Evolutionary conservation across 2,113 vertebrate species (phyloP), one percentile per base, ranked within the genome.

Genomic region (Psettodes erumei): DNA sequence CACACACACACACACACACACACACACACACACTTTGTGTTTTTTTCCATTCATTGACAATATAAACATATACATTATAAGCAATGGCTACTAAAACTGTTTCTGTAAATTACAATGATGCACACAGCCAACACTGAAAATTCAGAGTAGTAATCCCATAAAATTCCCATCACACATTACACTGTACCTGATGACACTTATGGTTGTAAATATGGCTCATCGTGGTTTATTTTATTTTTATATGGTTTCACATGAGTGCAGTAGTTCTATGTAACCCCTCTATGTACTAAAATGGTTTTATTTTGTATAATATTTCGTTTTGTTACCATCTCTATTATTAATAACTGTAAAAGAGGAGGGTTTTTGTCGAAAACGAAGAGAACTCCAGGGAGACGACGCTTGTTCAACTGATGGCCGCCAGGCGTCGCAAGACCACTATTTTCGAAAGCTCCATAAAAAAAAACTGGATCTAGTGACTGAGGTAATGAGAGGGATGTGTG

Each of bases 351-450:
- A 56, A 54, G 13, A 53, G 27, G 15, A 19, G 16, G n/a, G 15
- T 25, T 2, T 2, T 48, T 48, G n/a, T n/a, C n/a, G 6, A 10
- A n/a, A 47, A 8, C 9, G 19, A 45, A 25, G 8, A 6, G 28
- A 30, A 19, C 18, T 19, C 23, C 27, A 28, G 6, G 38, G 7
- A 43, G 42, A 40, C 25, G 25, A 12, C 13, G 12, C n/a, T 12
- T 33, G 15, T 19, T 21, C 2, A 12, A 48, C 1, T 37, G 1
- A 4, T 56, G 10, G 5, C 86, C 90, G 83, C 84, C 66, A 88
- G 88, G 74, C 2, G 89, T 81, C 89, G 67, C 85, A 72, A 83
- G 18, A 53, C 45, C 74, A 59, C 11, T 13, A 13, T 69, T 37
- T 42, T 27, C 28, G 33, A 8, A 30, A 58, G 13, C 32, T 16